phyloP scores from a whole-genome alignment of 2,888 invertebrate species.

The Scelioninae gen. 1 region DNA sequence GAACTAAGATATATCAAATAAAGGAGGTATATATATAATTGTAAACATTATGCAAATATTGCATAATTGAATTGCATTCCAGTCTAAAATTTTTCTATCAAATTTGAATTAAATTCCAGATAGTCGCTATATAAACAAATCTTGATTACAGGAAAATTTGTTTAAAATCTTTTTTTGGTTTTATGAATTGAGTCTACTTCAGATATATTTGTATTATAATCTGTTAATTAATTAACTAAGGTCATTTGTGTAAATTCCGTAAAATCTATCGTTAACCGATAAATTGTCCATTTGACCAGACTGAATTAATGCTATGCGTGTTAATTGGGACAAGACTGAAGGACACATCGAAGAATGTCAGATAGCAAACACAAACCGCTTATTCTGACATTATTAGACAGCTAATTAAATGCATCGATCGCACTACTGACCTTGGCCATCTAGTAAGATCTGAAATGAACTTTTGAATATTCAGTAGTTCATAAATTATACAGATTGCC shows the following conservation, averaged over 20 bases:
- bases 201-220: too few relatives aligned
- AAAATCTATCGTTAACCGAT: conserved; percentile 12
- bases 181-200: too few relatives aligned
- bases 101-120: too few relatives aligned
- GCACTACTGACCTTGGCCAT: conserved; percentile 56
- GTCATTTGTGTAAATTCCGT: conserved; percentile 3
- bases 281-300: conserved; percentile 22
- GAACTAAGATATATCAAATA: too few relatives aligned
- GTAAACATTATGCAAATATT: too few relatives aligned
- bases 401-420: conserved; percentile 64
- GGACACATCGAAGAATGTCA: conserved; percentile 61
- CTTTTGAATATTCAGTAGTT: conserved; percentile 44
- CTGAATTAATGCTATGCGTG: conserved; percentile 47
- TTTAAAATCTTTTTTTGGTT: too few relatives aligned
- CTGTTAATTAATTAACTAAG: background rate
- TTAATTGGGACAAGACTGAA: conserved; percentile 56
- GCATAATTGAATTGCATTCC: too few relatives aligned
- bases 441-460: conserved; percentile 27
- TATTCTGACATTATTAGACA: conserved; percentile 53
- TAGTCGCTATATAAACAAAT: too few relatives aligned
- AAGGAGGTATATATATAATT: too few relatives aligned
- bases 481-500: conserved; percentile 24
- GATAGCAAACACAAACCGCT: conserved; percentile 37
- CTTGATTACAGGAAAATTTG: too few relatives aligned
- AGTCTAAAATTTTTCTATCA: too few relatives aligned